Base-by-base conservation (phyloP, 2,888 invertebrate genomes). In the Aleiodes testaceus region DNA sequence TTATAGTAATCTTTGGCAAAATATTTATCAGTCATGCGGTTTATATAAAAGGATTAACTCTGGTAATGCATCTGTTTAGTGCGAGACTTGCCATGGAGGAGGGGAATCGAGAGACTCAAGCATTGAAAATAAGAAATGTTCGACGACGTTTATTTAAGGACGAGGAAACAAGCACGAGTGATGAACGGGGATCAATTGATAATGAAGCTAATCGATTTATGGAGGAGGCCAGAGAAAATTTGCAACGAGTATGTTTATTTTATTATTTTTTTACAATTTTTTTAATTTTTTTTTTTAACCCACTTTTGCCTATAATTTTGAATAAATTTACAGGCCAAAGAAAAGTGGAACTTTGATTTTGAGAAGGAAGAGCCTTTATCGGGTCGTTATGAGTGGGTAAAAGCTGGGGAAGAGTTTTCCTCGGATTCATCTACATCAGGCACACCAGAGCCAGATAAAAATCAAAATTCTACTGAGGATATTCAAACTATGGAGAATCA, bases 311-410 rank as follows among this genome's bases (percentile, higher is more conserved):
- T n/a, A n/a, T n/a, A n/a, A n/a, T n/a, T n/a, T n/a, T n/a, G n/a
- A n/a, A n/a, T n/a, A n/a, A 59, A 64, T 52, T 52, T 18, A 5
- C 71, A 87, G 78, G 89, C 88, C 9, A 86, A 81, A 45, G 77
- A 82, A 14, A 88, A 88, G 73, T 92, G 89, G 89, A 91, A 91
- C 77, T 92, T 91, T 61, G 91, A 92, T 81, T 90, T 91, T 67
- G 85, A 84, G 70, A 89, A 89, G 1, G 91, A 90, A 72, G 78
- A 83, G 47, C 89, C 89, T 0, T 75, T 88, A 47, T 82, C 86
- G 0, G 91, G 91, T 0, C 82, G 81, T 5, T 90, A 88, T 78
- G 84, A 88, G 69, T 92, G 91, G 91, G 87, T 78, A 64, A 85
- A 80, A 74, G 77, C 87, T 22, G 76, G 74, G 42, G 72, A 77